A percentile compares a stretch with the other conserved stretches of the same genome.
Conservation (phyloP, 2,113 vertebrate species). For the Sinocyclocheilus grahami region DNA sequence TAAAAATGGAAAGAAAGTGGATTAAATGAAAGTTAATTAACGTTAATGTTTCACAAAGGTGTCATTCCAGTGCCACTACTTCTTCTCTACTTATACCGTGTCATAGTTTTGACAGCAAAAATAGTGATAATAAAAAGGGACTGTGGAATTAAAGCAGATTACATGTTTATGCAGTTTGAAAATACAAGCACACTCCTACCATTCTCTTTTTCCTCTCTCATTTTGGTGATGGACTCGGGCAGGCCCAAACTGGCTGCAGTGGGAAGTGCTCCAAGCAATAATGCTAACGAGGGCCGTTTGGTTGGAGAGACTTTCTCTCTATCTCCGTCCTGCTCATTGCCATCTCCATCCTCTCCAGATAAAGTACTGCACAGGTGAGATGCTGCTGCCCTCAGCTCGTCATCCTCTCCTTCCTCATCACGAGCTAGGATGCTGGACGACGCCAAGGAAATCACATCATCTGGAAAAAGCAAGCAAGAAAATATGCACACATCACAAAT, state of each 20-base stretch:
- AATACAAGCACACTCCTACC: constrained; percentile 74
- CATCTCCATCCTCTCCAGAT: constrained; percentile 38
- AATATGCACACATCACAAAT: not conserved
- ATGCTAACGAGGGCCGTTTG: constrained; percentile 76
- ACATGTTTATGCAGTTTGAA: not conserved
- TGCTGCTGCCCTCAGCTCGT: constrained; percentile 85
- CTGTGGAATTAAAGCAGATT: not conserved
- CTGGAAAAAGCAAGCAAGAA: constrained; percentile 19
- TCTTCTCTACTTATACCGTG: not conserved
- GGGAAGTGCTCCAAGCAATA: constrained; percentile 87
- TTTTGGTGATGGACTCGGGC: constrained; percentile 79
- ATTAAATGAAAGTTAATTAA: not conserved
- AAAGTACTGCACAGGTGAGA: constrained; percentile 82
- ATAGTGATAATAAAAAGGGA: too few species aligned
- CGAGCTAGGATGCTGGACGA: constrained; percentile 51
- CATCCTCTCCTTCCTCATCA: constrained; percentile 81
- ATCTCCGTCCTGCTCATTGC: not conserved
- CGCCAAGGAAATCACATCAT: constrained; percentile 69
- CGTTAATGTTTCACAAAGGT: not conserved
- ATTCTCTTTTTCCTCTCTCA: constrained; percentile 76
- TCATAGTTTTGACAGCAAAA: not conserved
- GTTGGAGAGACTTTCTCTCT: constrained; percentile 51
- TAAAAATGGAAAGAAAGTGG: not conserved
- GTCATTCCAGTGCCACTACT: not conserved
- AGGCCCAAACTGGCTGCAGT: constrained; percentile 89